Conservation (phyloP, 2,888 invertebrate species). For the Drosophila macrospina region DNA sequence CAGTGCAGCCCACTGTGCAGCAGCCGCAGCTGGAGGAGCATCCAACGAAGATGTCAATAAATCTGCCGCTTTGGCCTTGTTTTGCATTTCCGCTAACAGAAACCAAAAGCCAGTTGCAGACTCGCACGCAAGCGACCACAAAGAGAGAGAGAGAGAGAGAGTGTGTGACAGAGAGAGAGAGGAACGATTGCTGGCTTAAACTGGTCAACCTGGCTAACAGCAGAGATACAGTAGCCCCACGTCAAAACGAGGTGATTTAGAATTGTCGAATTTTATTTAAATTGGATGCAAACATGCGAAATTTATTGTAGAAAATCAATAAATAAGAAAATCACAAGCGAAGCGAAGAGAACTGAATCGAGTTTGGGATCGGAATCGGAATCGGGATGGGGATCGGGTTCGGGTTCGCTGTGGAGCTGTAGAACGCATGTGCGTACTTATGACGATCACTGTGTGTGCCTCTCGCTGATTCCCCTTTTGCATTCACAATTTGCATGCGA, state of each 20-base stretch:
- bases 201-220: slow-evolving; percentile 38
- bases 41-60: slow-evolving; percentile 83
- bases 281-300: slow-evolving; percentile 85
- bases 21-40: slow-evolving; percentile 20
- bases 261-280: slow-evolving; percentile 86
- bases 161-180: background rate
- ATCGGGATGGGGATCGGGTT: slow-evolving; percentile 1
- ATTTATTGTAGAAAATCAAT: slow-evolving; percentile 85
- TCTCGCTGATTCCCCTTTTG: slow-evolving; percentile 15
- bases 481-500: slow-evolving; percentile 60
- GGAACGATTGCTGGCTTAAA: slow-evolving; percentile 8
- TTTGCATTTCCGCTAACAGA: slow-evolving; percentile 81
- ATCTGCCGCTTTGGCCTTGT: slow-evolving; percentile 83
- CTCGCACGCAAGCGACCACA: slow-evolving; percentile 65
- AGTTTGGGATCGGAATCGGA: background rate
- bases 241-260: slow-evolving; percentile 85
- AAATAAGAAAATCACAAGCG: slow-evolving; percentile 82
- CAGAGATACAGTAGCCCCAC: slow-evolving; percentile 80
- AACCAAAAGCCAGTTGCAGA: slow-evolving; percentile 46
- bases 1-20: slow-evolving; percentile 47
- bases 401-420: slow-evolving; percentile 13
- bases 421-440: slow-evolving; percentile 57
- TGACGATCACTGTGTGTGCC: slow-evolving; percentile 35
- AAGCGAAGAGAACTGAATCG: slow-evolving; percentile 64
- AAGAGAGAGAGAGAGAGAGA: background rate